These are phyloP conservation scores for Holacanthus passer DNA, from an alignment of 2,113 vertebrate species.

Conservation along the genomic window DNA sequence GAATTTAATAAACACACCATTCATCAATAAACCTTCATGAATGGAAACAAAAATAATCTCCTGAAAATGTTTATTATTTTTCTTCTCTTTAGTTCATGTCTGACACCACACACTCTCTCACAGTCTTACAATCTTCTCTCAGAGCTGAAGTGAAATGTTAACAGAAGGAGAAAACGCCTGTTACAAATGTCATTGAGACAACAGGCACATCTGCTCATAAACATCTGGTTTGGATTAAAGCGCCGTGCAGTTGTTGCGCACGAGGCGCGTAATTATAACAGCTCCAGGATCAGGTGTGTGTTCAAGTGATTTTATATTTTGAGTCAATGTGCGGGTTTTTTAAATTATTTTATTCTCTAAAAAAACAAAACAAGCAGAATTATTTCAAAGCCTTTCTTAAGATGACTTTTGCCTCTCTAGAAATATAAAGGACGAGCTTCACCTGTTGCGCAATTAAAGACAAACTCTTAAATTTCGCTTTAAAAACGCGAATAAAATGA, in stretches of 20 bases:
- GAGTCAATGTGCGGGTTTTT: background rate
- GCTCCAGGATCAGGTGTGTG: background rate
- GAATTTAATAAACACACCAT: slow-evolving; percentile 85
- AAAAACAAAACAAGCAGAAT: background rate
- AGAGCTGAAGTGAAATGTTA: slow-evolving; percentile 22
- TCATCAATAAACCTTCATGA: slow-evolving; percentile 89
- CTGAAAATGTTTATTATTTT: slow-evolving; percentile 74
- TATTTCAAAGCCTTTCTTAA: slow-evolving; percentile 5
- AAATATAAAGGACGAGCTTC: slow-evolving; percentile 17
- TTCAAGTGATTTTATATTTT: background rate
- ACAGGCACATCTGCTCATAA: slow-evolving; percentile 35
- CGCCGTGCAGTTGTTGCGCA: slow-evolving; percentile 29
- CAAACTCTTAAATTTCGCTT: background rate
- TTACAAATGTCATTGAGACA: background rate
- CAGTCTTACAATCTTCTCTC: background rate
- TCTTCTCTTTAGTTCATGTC: slow-evolving; percentile 55
- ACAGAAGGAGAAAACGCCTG: background rate
- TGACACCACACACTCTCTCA: slow-evolving; percentile 23
- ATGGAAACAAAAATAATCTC: slow-evolving; percentile 88
- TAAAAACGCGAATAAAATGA: background rate
- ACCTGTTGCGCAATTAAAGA: slow-evolving; percentile 63
- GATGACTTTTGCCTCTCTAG: background rate
- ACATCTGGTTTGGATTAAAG: slow-evolving; percentile 21
- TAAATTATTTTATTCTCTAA: background rate
- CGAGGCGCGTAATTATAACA: slow-evolving; percentile 18